These are phyloP conservation scores for Ailuropoda melanoleuca DNA, from an alignment of 2,113 vertebrate species.

Conservation along the genomic window DNA sequence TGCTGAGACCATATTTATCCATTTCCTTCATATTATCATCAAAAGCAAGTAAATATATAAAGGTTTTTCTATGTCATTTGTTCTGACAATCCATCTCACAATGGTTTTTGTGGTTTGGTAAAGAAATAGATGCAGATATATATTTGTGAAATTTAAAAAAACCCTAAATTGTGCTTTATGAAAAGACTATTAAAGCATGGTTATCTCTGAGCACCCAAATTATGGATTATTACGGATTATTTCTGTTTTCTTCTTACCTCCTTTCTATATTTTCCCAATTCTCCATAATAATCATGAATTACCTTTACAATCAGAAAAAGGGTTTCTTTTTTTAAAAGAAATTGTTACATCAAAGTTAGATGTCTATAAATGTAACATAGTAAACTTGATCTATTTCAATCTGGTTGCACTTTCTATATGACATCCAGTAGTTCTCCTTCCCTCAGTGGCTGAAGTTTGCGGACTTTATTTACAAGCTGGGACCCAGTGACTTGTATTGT, in stretches of 20 bases:
- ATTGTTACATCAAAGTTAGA: neutral
- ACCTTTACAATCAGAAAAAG: neutral
- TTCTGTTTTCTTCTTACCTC: conserved; percentile 27
- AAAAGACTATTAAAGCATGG: neutral
- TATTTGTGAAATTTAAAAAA: conserved; percentile 16
- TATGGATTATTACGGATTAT: neutral
- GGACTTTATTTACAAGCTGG: conserved; percentile 17
- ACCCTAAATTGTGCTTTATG: neutral
- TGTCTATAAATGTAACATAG: neutral
- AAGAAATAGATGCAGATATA: neutral
- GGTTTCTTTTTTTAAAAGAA: neutral
- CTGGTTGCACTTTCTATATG: conserved; percentile 18
- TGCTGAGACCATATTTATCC: neutral
- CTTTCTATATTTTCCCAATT: neutral
- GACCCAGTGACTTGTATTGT: neutral
- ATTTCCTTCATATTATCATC: conserved; percentile 1
- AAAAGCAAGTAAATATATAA: neutral
- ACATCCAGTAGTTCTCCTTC: neutral
- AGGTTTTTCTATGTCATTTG: neutral
- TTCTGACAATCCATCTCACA: neutral
- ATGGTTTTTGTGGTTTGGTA: neutral
- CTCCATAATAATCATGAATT: neutral
- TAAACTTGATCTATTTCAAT: neutral
- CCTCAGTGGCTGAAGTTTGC: neutral
- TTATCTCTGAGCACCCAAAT: neutral